phyloP scores from a whole-genome alignment of 2,113 vertebrate genomes.

The Cathartes aura region DNA sequence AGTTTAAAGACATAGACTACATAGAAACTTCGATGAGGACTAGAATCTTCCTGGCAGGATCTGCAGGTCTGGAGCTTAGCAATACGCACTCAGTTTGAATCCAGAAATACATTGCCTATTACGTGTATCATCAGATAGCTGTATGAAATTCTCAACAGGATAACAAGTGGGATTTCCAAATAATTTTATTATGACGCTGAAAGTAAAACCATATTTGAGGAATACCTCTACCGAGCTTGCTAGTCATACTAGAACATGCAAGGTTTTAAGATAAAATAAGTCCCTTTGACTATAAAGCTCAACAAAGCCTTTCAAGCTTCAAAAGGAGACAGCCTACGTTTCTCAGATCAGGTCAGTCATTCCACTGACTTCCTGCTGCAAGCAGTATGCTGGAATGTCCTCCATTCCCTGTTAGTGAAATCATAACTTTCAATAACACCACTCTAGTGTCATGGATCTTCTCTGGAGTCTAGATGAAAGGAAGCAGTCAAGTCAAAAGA shows the following conservation, averaged over 20 bases:
- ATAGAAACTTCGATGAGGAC: not conserved
- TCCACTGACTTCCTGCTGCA: not conserved
- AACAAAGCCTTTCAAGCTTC: not conserved
- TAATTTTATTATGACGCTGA: not conserved
- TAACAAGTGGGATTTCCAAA: not conserved
- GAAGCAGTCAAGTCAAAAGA: not conserved
- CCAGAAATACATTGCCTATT: not conserved
- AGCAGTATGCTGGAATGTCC: not conserved
- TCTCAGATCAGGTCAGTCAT: not conserved
- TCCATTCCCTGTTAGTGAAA: not conserved
- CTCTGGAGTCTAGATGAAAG: not conserved
- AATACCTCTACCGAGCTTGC: not conserved
- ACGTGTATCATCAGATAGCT: not conserved
- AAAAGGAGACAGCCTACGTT: not conserved
- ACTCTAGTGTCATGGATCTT: accelerated
- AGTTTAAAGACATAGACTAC: not conserved
- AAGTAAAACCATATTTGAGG: not conserved
- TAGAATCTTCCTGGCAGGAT: not conserved
- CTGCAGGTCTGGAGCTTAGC: not conserved
- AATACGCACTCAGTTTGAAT: not conserved
- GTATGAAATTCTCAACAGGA: not conserved
- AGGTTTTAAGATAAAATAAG: not conserved
- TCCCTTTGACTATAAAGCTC: not conserved
- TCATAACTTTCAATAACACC: not conserved
- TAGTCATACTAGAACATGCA: not conserved